A percentile compares a stretch with the other conserved stretches of the same genome.
These are phyloP conservation scores for Gobiocypris rarus DNA, from an alignment of 2,113 vertebrate species.

Conservation along the genomic window DNA sequence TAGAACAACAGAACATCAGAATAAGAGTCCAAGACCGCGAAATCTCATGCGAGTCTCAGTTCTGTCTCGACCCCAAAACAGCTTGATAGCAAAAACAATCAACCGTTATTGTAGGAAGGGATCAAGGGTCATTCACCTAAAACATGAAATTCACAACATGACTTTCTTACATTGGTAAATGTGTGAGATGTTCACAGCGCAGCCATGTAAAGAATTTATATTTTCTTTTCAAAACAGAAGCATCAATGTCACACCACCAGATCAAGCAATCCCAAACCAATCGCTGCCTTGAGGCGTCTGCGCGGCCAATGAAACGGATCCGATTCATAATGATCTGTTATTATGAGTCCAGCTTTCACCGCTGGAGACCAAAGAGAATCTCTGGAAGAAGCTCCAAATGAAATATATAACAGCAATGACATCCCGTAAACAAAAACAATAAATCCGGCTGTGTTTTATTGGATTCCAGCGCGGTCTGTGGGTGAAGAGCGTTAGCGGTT, in stretches of 20 bases:
- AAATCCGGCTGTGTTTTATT: conserved; percentile 84
- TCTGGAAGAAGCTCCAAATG: neutral
- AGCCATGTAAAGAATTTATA: neutral
- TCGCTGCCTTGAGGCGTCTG: neutral
- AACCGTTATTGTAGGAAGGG: neutral
- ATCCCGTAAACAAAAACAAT: conserved; percentile 48
- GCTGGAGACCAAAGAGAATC: neutral
- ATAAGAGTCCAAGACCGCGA: neutral
- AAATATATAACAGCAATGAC: neutral
- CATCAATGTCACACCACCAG: neutral
- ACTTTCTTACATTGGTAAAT: too few relatives aligned
- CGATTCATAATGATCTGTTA: neutral
- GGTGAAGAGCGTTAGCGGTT: conserved; percentile 54
- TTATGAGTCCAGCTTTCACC: neutral
- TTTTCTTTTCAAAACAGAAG: neutral
- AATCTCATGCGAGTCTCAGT: neutral
- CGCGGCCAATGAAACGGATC: neutral
- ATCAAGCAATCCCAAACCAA: neutral
- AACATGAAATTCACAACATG: too few relatives aligned
- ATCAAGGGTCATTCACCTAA: neutral
- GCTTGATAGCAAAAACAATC: neutral
- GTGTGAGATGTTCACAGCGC: neutral
- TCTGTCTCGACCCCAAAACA: neutral
- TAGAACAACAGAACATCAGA: too few relatives aligned
- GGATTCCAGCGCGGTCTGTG: conserved; percentile 80